Percentiles rank a stretch among this genome's conserved stretches.
Evolutionary conservation across 2,888 invertebrate genomes (phyloP).

Genomic region (Trichopria drosophilae): DNA sequence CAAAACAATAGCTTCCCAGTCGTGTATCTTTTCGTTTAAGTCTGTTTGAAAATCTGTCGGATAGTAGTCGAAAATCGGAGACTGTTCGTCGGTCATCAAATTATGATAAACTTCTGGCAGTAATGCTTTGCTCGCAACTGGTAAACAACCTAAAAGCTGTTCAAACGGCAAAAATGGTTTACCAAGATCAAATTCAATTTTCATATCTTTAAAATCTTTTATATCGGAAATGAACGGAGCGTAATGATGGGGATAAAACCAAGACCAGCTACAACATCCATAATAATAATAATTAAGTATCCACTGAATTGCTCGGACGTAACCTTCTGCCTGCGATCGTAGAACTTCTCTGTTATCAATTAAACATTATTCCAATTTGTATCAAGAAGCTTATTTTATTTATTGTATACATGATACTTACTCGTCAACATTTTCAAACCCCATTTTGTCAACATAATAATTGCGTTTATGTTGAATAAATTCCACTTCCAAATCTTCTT

Average conservation of each 20-base stretch:
- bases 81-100: slow-evolving; percentile 76
- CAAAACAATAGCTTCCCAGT: slow-evolving; percentile 94
- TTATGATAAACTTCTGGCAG: slow-evolving; percentile 77
- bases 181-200: slow-evolving; percentile 81
- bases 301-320: slow-evolving; percentile 95
- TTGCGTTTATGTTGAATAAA: slow-evolving; percentile 84
- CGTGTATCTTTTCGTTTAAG: slow-evolving; percentile 92
- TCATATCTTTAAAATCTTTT: slow-evolving; percentile 74
- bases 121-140: slow-evolving; percentile 79
- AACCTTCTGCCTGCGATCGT: slow-evolving; percentile 81
- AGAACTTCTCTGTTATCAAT: slow-evolving; percentile 69
- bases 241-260: slow-evolving; percentile 98
- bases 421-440: slow-evolving; percentile 75
- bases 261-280: slow-evolving; percentile 96
- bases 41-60: slow-evolving; percentile 90
- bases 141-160: slow-evolving; percentile 85
- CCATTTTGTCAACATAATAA: slow-evolving; percentile 90
- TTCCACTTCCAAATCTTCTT: slow-evolving; percentile 68
- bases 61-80: slow-evolving; percentile 88
- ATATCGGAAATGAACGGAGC: slow-evolving; percentile 96
- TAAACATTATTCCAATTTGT: background rate
- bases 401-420: slow-evolving; percentile 64
- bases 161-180: slow-evolving; percentile 91
- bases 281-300: slow-evolving; percentile 94
- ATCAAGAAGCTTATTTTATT: background rate